phyloP scores from a whole-genome alignment of 2,797 vertebrate genomes.

The Esox masquinongy region DNA sequence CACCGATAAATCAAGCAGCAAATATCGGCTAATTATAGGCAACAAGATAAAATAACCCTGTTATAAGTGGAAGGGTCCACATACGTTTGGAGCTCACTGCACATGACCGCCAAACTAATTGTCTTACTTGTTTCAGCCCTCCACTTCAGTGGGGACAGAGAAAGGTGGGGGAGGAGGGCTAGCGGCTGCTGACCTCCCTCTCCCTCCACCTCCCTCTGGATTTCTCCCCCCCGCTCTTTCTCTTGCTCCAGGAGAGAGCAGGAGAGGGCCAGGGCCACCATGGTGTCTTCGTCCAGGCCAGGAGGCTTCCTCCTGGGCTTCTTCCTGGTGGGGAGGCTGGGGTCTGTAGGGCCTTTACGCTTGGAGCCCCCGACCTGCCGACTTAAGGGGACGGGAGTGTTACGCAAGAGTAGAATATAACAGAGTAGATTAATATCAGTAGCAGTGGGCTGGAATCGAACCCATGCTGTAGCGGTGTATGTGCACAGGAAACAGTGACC shows the following conservation, averaged over 20 bases:
- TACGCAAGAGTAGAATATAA: neutral
- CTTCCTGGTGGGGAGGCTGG: conserved; percentile 63
- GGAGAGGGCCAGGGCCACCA: conserved; percentile 90
- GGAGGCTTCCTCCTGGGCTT: conserved; percentile 73
- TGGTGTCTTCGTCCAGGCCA: conserved; percentile 80
- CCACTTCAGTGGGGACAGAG: conserved; percentile 48
- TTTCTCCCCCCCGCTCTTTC: conserved; percentile 31
- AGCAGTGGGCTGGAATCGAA: neutral
- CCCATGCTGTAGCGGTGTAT: no score
- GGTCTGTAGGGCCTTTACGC: conserved; percentile 69
- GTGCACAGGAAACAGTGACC: no score
- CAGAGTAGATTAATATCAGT: neutral
- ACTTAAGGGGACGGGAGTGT: conserved; percentile 40
- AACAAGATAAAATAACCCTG: no score
- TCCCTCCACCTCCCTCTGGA: conserved; percentile 28
- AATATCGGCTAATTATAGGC: no score
- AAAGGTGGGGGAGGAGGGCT: neutral
- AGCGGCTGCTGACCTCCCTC: conserved; percentile 15
- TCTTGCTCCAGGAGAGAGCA: conserved; percentile 83
- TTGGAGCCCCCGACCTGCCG: conserved; percentile 59
- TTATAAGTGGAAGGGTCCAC: no score
- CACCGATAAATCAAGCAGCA: no score
- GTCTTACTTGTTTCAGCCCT: conserved; percentile 56
- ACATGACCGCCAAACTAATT: no score
- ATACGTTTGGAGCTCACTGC: no score